Conservation (phyloP, 2,113 vertebrate genomes). For the Pseudorhombus dupliciocellatus region DNA sequence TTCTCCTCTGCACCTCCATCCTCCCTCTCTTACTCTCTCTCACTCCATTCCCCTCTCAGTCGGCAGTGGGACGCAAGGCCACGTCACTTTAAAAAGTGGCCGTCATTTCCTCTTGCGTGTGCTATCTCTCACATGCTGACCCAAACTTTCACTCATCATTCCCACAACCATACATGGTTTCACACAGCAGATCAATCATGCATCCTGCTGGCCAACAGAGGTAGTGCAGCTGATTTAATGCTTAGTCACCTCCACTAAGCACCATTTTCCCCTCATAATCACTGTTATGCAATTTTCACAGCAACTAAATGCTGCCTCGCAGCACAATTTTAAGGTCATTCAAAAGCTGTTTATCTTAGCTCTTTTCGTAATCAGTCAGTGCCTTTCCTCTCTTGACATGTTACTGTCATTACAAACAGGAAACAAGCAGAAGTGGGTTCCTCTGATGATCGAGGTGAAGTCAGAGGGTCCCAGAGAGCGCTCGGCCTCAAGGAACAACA, state of each 20-base stretch:
- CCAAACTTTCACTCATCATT: background rate
- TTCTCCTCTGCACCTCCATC: background rate
- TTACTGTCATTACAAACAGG: constrained; percentile 77
- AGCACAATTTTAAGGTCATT: background rate
- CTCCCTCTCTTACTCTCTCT: background rate
- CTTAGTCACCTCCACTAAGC: background rate
- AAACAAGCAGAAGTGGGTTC: constrained; percentile 99
- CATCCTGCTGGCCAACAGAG: constrained; percentile 43
- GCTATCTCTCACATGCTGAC: constrained; percentile 13
- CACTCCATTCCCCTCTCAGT: background rate
- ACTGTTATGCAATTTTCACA: background rate
- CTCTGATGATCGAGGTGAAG: constrained; percentile 97
- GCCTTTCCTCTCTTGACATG: background rate
- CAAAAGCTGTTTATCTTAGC: no score
- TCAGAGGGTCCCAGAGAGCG: constrained; percentile 94
- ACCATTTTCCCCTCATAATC: background rate
- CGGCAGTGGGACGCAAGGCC: constrained; percentile 34
- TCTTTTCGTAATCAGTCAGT: no score
- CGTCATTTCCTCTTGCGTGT: constrained; percentile 5
- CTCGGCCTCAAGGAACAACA: constrained; percentile 91
- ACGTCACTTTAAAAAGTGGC: constrained; percentile 49
- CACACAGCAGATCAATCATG: background rate
- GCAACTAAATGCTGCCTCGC: background rate
- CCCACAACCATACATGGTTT: background rate
- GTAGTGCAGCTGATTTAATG: constrained; percentile 25